Base-by-base conservation (phyloP, 2,113 vertebrate genomes). In the Sinocyclocheilus anophthalmus region DNA sequence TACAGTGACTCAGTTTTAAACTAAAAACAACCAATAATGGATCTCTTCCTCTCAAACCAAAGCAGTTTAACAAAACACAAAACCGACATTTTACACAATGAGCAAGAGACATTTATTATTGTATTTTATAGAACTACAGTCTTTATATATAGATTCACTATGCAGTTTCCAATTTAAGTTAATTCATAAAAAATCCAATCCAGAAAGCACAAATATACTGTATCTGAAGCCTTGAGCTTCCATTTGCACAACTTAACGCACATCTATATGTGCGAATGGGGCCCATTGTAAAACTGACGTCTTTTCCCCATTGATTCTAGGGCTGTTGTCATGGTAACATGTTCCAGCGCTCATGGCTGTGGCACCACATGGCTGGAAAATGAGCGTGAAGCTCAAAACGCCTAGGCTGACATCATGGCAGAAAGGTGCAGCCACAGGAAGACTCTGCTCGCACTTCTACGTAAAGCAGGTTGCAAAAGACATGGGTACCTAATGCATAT, bases 321-420 rank as follows among this genome's bases (percentile, higher is more conserved):
- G 88, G 67, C 88, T 87, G 94, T 95, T 90, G 86, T 92, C 91
- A 93, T 93, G 84, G 93, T 84, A 93, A 95, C 93, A 61, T 45
- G 80, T 87, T 88, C 59, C 69, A 42, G 69, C 90, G 88, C 88
- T 90, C 86, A 91, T 87, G 87, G 88, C 90, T 79, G 85, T 85
- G 81, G 90, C 87, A 65, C 76, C 69, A 88, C 85, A 86, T 76
- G 89, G 85, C 84, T 84, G 89, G 91, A 85, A 89, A 87, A 85
- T 87, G 63, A 88, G 79, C 45, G n/a, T 39, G 55, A 83, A 87
- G 73, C 87, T 78, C 55, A 59, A 61, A 85, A 89, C 39, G 37
- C 85, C 85, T 87, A 85, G 80, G 76, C 57, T 80, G 83, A 88
- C 53, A 69, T 87, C 63, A 75, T 48, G 30, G 30, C 30, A 45